phyloP scores from a whole-genome alignment of 1,140 invertebrate species.

The Heliconius nattereri region DNA sequence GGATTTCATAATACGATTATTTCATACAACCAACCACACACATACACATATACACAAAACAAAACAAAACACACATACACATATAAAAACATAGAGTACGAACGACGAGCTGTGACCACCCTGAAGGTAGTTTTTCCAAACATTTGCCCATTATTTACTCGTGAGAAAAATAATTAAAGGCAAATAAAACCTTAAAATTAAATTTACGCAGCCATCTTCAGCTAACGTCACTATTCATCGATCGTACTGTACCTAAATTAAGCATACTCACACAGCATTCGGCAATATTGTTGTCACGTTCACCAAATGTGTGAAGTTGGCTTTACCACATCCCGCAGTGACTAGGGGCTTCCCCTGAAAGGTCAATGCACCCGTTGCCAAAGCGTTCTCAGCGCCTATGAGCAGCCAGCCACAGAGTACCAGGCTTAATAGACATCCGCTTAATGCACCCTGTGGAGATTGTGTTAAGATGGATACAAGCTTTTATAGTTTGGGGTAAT shows the following conservation, averaged over 20 bases:
- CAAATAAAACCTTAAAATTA: too few species aligned
- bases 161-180: too few species aligned
- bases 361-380: conserved; percentile 72
- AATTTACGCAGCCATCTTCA: too few species aligned
- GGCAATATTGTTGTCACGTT: conserved; percentile 54
- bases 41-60: too few species aligned
- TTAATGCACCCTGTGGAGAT: conserved; percentile 65
- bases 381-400: conserved; percentile 71
- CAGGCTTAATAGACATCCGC: conserved; percentile 67
- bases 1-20: background rate
- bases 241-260: background rate
- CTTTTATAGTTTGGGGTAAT: too few species aligned
- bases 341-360: conserved; percentile 71
- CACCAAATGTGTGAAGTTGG: conserved; percentile 63
- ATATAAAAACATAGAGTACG: background rate
- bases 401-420: conserved; percentile 73
- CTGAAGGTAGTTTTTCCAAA: too few species aligned
- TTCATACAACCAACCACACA: background rate
- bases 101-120: too few species aligned
- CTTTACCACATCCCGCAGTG: conserved; percentile 66
- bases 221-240: too few species aligned
- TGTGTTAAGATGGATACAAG: background rate
- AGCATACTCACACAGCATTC: conserved; percentile 56
- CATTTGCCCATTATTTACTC: too few species aligned
- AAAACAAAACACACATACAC: conserved; percentile 1